phyloP scores from a whole-genome alignment of 2,797 vertebrate genomes.

The Acanthurus leucopareius region DNA sequence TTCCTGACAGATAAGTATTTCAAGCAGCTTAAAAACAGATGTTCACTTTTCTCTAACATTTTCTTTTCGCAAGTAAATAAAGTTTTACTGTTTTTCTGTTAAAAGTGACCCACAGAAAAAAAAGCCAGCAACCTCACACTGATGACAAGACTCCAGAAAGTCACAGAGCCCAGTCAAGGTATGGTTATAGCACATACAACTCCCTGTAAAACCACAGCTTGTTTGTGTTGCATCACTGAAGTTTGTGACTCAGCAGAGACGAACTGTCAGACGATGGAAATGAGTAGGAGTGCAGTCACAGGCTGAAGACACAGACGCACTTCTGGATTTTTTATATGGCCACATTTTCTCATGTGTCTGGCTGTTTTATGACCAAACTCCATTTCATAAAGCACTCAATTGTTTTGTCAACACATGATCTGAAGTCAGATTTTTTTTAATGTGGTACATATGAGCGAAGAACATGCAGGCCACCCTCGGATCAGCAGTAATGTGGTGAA shows the following conservation, averaged over 20 bases:
- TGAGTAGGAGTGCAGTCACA: conserved; percentile 58
- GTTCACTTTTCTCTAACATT: background rate
- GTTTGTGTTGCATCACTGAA: conserved; percentile 55
- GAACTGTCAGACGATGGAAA: conserved; percentile 49
- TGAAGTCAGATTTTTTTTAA: background rate
- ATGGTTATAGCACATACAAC: background rate
- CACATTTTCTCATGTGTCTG: conserved; percentile 36
- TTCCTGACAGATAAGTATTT: background rate
- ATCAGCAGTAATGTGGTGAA: conserved; percentile 32
- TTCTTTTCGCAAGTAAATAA: background rate
- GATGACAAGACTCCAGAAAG: background rate
- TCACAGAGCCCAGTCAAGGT: background rate
- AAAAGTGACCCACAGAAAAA: conserved; percentile 20
- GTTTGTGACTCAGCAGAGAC: conserved; percentile 51
- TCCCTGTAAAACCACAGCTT: conserved; percentile 31
- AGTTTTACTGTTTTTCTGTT: background rate
- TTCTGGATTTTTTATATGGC: conserved; percentile 12
- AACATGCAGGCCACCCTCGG: conserved; percentile 19
- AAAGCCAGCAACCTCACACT: conserved; percentile 28
- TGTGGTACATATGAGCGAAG: conserved; percentile 29
- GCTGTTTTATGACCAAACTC: background rate
- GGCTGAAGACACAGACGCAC: background rate
- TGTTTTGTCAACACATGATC: conserved; percentile 41
- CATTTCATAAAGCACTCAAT: conserved; percentile 22
- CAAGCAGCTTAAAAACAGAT: background rate